These are phyloP conservation scores for Aporophyla lueneburgensis DNA, from an alignment of 2,888 invertebrate genomes.

Conservation along the genomic window DNA sequence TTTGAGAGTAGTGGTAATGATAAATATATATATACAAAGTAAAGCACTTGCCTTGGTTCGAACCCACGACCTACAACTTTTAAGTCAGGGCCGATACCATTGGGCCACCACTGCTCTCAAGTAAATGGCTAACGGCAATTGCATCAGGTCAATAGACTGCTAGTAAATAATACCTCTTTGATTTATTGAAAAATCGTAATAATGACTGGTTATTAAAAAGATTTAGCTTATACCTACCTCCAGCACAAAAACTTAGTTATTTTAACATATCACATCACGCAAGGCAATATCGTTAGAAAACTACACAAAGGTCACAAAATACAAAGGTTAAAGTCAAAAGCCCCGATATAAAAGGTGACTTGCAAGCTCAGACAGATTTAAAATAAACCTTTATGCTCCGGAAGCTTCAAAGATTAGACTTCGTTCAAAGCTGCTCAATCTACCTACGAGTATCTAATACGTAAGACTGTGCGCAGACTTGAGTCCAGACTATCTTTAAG, in stretches of 20 bases:
- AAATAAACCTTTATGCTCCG: conserved; percentile 32
- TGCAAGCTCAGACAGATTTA: conserved; percentile 26
- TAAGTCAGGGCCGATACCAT: too few species aligned
- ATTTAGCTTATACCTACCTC: too few species aligned
- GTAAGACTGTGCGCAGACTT: not conserved
- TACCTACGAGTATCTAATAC: conserved; percentile 36
- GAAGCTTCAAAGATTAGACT: conserved; percentile 49
- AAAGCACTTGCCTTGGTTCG: too few species aligned
- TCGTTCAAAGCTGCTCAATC: conserved; percentile 24
- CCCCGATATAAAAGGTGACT: conserved; percentile 7
- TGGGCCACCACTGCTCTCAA: too few species aligned
- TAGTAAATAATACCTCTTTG: not conserved
- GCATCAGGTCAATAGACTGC: not conserved
- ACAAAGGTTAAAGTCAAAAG: conserved; percentile 9
- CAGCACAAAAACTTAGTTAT: not conserved
- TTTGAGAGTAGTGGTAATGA: too few species aligned
- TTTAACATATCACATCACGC: not conserved
- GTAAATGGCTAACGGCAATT: not conserved
- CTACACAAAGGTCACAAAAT: not conserved
- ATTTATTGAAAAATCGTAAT: not conserved
- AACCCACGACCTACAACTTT: too few species aligned
- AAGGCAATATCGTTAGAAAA: not conserved
- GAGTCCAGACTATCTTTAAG: not conserved
- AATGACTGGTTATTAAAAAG: not conserved
- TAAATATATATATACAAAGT: too few species aligned